Conservation (phyloP, 2,113 vertebrate species). For the Podarcis raffonei region DNA sequence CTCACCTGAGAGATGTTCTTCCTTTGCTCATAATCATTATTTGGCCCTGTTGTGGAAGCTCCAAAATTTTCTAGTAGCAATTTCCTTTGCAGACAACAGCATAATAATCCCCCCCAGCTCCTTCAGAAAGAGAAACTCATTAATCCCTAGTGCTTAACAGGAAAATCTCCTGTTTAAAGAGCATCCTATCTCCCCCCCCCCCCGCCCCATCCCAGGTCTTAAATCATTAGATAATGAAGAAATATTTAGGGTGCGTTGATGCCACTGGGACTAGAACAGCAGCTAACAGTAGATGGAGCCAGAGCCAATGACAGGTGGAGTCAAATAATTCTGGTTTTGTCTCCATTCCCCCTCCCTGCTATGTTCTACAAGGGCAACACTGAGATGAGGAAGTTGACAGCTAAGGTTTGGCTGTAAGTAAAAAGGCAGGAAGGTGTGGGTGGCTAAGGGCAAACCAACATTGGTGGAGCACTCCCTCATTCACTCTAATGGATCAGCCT, state of each 20-base stretch:
- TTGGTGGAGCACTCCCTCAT: too few species aligned
- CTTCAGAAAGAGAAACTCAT: slow-evolving; percentile 19
- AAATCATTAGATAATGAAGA: slow-evolving; percentile 33
- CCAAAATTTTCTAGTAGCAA: background rate
- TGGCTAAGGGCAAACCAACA: too few species aligned
- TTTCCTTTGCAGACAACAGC: slow-evolving; percentile 24
- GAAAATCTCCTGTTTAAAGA: slow-evolving; percentile 28
- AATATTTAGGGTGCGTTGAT: background rate
- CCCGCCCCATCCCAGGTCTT: background rate
- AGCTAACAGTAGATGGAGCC: too few species aligned
- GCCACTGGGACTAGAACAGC: too few species aligned
- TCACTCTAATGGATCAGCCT: background rate
- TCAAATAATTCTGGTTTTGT: too few species aligned
- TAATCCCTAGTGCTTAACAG: slow-evolving; percentile 15
- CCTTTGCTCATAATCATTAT: slow-evolving; percentile 5
- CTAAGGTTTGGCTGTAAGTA: too few species aligned
- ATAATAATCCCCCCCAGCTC: slow-evolving; percentile 7
- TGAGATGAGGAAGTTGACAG: too few species aligned
- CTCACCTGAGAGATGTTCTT: slow-evolving; percentile 2
- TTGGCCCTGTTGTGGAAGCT: slow-evolving; percentile 19
- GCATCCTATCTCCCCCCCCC: background rate
- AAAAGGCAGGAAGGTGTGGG: too few species aligned
- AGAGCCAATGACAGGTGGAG: too few species aligned
- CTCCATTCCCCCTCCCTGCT: too few species aligned
- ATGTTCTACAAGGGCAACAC: too few species aligned